Conservation (phyloP, 2,797 vertebrate genomes). For the Pseudomugil tenellus region DNA sequence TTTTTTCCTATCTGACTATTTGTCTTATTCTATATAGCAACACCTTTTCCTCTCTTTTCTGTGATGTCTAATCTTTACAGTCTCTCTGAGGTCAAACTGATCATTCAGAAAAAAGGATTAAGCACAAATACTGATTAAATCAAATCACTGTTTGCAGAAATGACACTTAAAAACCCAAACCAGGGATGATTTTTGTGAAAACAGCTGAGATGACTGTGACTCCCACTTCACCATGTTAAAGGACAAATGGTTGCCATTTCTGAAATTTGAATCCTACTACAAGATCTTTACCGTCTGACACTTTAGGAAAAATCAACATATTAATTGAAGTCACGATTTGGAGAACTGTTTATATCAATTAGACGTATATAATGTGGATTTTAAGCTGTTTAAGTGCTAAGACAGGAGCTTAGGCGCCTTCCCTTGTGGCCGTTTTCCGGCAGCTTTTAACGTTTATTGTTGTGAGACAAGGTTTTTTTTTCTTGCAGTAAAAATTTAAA, state of each 20-base stretch:
- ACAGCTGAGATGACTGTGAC: background rate
- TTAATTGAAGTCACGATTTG: background rate
- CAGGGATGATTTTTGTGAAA: background rate
- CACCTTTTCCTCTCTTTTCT: background rate
- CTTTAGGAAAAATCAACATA: background rate
- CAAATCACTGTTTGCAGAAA: background rate
- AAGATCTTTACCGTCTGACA: background rate
- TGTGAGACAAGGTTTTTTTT: background rate
- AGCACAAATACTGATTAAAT: constrained; percentile 11
- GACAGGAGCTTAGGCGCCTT: background rate
- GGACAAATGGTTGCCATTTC: too few relatives aligned
- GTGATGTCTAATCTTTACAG: background rate
- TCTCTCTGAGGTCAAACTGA: background rate
- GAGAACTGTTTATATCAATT: background rate
- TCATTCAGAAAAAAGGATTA: background rate
- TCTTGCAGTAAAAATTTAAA: background rate
- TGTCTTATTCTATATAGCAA: background rate
- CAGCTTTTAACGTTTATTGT: background rate
- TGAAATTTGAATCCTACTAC: background rate
- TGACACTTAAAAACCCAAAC: background rate
- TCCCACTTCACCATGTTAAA: background rate
- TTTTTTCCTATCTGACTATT: background rate
- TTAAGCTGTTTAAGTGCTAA: background rate
- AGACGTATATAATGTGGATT: background rate
- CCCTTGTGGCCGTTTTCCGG: background rate